A percentile compares a stretch with the other conserved stretches of the same genome.
phyloP scores from a whole-genome alignment of 2,797 vertebrate species.

The Helarctos malayanus region DNA sequence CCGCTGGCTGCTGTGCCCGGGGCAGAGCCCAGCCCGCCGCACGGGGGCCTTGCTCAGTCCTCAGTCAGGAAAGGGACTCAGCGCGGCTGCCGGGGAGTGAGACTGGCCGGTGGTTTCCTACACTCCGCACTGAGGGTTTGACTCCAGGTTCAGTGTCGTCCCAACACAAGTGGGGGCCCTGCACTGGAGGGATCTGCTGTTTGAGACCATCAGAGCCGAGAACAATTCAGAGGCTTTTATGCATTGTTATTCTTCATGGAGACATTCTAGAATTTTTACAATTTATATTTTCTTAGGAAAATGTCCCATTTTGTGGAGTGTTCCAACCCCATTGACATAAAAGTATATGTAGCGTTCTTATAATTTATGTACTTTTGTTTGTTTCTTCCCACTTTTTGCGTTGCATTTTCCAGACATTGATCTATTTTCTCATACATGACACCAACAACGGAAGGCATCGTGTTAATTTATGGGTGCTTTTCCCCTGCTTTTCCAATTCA shows the following conservation, averaged over 20 bases:
- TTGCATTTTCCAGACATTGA: background rate
- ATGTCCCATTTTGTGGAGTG: background rate
- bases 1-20: background rate
- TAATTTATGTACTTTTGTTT: background rate
- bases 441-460: background rate
- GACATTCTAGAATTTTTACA: background rate
- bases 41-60: rapidly evolving
- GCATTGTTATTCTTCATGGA: background rate
- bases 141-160: background rate
- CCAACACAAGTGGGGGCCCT: background rate
- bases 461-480: background rate
- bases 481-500: background rate
- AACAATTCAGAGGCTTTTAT: background rate
- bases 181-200: background rate
- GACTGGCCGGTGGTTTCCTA: background rate
- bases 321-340: background rate
- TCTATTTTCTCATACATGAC: background rate
- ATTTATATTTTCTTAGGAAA: conserved; percentile 2
- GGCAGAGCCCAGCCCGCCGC: background rate
- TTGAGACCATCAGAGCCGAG: background rate
- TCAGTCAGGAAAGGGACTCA: rapidly evolving
- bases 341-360: background rate
- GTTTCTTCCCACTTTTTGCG: background rate
- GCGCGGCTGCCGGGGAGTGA: rapidly evolving
- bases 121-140: background rate